A percentile compares a stretch with the other conserved stretches of the same genome.
Evolutionary conservation across 2,797 vertebrate species (phyloP).

Genomic region (Gallinago stenura): DNA sequence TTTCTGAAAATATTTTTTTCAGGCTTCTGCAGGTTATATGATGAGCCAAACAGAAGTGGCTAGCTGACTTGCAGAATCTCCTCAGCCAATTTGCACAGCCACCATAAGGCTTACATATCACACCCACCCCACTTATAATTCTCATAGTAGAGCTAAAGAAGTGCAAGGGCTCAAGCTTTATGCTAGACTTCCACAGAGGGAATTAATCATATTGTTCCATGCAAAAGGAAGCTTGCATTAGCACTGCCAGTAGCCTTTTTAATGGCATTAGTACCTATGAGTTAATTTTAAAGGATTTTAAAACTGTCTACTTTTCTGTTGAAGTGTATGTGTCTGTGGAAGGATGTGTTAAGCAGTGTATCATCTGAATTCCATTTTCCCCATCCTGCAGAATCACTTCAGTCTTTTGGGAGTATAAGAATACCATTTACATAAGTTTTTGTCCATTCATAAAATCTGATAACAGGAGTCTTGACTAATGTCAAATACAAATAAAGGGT

Average conservation of each 20-base stretch:
- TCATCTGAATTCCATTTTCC: neutral
- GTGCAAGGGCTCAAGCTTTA: neutral
- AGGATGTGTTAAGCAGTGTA: neutral
- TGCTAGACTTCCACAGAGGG: neutral
- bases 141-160: neutral
- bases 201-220: neutral
- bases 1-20: neutral
- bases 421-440: neutral
- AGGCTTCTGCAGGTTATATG: neutral
- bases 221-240: neutral
- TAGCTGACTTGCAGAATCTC: neutral
- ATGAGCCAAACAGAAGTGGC: neutral
- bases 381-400: neutral
- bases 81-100: neutral
- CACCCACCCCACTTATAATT: accelerated
- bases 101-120: neutral
- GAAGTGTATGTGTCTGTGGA: neutral
- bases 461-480: neutral
- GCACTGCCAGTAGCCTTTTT: neutral
- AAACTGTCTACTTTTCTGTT: neutral
- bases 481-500: neutral
- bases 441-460: constrained; percentile 13
- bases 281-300: neutral
- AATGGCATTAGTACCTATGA: neutral
- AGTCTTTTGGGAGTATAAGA: neutral